Percentiles rank a stretch among this genome's conserved stretches.
These are phyloP conservation scores for Cephus pulcher DNA, from an alignment of 2,888 invertebrate species.

Conservation along the genomic window DNA sequence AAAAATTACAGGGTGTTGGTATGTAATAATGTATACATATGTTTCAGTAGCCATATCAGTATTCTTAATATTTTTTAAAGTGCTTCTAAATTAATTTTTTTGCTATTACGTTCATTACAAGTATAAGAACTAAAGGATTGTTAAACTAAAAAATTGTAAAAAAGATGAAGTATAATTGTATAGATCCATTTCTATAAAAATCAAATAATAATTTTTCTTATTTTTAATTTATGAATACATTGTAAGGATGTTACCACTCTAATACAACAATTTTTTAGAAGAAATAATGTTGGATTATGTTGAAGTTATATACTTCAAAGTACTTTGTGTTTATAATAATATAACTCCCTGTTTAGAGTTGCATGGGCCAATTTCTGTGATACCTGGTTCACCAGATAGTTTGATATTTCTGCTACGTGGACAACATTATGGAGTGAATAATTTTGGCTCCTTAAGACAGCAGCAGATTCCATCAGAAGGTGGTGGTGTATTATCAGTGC, in stretches of 20 bases:
- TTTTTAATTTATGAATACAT: neutral
- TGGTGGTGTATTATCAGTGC: conserved; percentile 78
- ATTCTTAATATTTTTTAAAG: no score
- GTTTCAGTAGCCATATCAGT: neutral
- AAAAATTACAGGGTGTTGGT: conserved; percentile 63
- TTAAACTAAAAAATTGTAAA: no score
- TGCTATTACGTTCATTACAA: no score
- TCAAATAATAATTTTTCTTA: conserved; percentile 1
- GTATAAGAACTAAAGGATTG: no score
- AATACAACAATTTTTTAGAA: no score
- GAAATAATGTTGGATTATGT: no score
- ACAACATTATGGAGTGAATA: conserved; percentile 49
- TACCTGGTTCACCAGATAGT: conserved; percentile 66
- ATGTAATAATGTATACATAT: conserved; percentile 27
- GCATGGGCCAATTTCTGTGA: conserved; percentile 55
- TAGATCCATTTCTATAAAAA: conserved; percentile 5
- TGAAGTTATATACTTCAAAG: no score
- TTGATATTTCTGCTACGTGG: conserved; percentile 81
- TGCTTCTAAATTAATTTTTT: no score
- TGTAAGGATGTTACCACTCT: neutral
- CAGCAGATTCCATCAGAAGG: conserved; percentile 66
- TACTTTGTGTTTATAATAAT: no score
- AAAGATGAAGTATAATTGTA: neutral
- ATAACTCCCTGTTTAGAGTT: conserved; percentile 52
- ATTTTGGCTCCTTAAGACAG: conserved; percentile 42